Evolutionary conservation across 1,140 invertebrate genomes (phyloP).

Genomic region (Linepithema humile): DNA sequence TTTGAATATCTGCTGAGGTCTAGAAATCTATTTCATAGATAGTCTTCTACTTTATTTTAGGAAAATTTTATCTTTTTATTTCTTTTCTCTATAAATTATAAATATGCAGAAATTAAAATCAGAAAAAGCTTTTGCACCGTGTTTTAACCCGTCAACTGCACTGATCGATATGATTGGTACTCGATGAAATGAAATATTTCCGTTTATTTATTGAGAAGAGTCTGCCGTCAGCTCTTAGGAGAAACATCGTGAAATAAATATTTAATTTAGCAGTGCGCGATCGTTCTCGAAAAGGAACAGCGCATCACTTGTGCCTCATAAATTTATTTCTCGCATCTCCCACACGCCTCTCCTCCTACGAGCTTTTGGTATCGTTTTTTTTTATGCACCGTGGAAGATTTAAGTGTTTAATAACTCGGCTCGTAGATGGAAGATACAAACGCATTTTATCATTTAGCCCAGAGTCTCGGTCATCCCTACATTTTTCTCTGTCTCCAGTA

Average conservation of each 20-base stretch:
- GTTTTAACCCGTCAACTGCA: not conserved
- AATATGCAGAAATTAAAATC: slow-evolving; percentile 15
- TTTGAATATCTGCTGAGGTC: not conserved
- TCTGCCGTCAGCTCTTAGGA: not conserved
- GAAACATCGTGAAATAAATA: slow-evolving; percentile 50
- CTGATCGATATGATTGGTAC: slow-evolving; percentile 3
- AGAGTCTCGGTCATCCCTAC: slow-evolving; percentile 30
- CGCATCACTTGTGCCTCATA: slow-evolving; percentile 58
- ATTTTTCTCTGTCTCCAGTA: slow-evolving; percentile 47
- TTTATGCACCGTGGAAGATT: slow-evolving; percentile 74
- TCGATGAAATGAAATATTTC: slow-evolving; percentile 38
- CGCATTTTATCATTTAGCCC: slow-evolving; percentile 61
- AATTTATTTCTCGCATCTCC: slow-evolving; percentile 66
- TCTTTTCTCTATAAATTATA: too few relatives aligned
- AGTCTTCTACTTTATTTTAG: not conserved
- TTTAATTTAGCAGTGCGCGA: slow-evolving; percentile 57
- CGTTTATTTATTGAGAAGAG: slow-evolving; percentile 12
- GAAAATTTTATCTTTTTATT: not conserved
- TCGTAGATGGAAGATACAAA: slow-evolving; percentile 57
- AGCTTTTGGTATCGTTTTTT: slow-evolving; percentile 37
- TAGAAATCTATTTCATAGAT: not conserved
- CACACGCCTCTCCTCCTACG: slow-evolving; percentile 37
- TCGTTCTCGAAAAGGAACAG: slow-evolving; percentile 26
- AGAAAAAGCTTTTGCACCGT: not conserved
- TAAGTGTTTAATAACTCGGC: slow-evolving; percentile 79